Evolutionary conservation across 2,797 vertebrate species (phyloP).

Genomic region (Prionace glauca): DNA sequence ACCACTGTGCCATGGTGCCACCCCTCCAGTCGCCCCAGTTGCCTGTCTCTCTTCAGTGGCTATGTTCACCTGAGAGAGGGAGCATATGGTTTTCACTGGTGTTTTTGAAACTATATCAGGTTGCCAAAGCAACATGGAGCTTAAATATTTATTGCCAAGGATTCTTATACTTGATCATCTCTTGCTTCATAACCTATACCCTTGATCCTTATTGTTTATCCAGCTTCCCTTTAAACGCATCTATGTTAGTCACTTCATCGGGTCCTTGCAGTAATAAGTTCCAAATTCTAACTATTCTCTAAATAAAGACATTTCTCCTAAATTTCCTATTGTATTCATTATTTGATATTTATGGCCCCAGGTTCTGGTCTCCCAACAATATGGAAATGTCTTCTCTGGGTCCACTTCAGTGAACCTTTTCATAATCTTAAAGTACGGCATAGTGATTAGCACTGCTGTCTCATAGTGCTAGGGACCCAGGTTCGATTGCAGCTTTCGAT

Average conservation of each 20-base stretch:
- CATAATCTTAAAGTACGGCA: neutral
- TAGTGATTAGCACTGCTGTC: too few relatives aligned
- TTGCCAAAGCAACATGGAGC: neutral
- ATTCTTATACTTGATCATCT: neutral
- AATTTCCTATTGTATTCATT: neutral
- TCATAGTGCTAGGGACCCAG: too few relatives aligned
- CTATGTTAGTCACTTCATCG: neutral
- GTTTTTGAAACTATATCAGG: neutral
- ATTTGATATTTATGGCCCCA: neutral
- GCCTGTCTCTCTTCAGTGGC: too few relatives aligned
- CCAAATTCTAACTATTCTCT: neutral
- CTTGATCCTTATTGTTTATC: neutral
- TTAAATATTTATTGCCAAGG: neutral
- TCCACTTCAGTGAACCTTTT: neutral
- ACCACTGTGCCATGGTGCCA: too few relatives aligned
- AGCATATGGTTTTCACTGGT: too few relatives aligned
- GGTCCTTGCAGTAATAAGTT: neutral
- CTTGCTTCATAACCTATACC: neutral
- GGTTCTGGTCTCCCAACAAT: neutral
- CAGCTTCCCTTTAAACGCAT: neutral
- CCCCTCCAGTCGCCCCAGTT: too few relatives aligned
- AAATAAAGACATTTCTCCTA: neutral
- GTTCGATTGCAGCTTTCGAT: too few relatives aligned
- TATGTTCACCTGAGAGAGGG: too few relatives aligned
- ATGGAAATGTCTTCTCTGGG: neutral